Conservation (phyloP, 64 coral and sea anemone genomes). For the Porites australiensis region DNA sequence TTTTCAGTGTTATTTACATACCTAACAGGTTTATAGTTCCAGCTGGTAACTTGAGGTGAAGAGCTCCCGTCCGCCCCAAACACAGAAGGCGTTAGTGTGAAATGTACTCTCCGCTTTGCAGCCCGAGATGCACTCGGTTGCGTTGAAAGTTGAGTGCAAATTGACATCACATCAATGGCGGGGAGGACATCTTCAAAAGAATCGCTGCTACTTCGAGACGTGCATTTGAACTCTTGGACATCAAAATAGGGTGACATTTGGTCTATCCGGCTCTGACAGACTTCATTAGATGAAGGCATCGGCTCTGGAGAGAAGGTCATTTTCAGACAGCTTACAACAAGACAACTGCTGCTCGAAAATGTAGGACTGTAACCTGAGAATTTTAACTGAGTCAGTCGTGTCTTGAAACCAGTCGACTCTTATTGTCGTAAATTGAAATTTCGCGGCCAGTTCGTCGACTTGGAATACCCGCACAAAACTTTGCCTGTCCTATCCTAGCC, state of each 20-base stretch:
- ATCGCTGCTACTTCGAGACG: background rate
- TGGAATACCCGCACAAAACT: no score
- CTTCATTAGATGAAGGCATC: background rate
- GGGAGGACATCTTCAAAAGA: background rate
- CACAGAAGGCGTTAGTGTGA: background rate
- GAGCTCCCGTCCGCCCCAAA: conserved; percentile 14
- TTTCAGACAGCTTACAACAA: no score
- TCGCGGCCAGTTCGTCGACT: no score
- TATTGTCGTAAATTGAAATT: no score
- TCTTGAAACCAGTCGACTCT: no score
- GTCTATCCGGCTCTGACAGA: background rate
- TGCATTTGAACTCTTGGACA: conserved; percentile 8
- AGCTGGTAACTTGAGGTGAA: background rate
- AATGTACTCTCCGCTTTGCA: conserved; percentile 2
- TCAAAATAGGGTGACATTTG: background rate
- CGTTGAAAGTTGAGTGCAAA: background rate
- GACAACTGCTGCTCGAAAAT: no score
- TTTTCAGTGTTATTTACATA: background rate
- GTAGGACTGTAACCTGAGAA: no score
- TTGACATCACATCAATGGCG: conserved; percentile 16
- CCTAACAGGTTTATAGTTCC: background rate
- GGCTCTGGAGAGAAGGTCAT: background rate
- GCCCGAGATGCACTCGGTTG: background rate
- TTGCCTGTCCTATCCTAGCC: no score
- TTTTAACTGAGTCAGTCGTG: no score